phyloP scores from a whole-genome alignment of 2,797 vertebrate species.

The Tolypeutes matacus region DNA sequence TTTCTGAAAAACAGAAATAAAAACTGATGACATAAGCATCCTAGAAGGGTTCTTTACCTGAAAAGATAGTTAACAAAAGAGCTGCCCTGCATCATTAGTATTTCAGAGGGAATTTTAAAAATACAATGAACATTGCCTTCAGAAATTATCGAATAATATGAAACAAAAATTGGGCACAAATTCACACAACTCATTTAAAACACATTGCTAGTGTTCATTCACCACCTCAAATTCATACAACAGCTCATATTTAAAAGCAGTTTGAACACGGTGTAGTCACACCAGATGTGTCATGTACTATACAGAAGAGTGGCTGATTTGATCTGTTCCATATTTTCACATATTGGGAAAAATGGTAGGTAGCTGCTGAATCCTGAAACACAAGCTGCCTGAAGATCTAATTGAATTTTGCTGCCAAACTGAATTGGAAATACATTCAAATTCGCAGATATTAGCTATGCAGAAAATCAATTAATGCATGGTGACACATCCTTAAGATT shows the following conservation, averaged over 20 bases:
- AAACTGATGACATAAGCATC: background rate
- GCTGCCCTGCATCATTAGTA: background rate
- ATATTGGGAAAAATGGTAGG: background rate
- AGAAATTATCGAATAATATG: slow-evolving; percentile 16
- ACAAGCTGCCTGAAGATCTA: slow-evolving; percentile 52
- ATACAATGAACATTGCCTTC: slow-evolving; percentile 46
- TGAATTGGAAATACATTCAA: slow-evolving; percentile 54
- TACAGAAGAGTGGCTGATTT: slow-evolving; percentile 49
- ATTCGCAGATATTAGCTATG: background rate
- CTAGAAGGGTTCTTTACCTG: background rate
- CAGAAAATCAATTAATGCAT: background rate
- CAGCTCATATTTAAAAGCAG: slow-evolving; percentile 63
- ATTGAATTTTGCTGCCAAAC: slow-evolving; percentile 21
- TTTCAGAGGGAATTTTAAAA: background rate
- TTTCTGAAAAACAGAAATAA: slow-evolving; percentile 16
- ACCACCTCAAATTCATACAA: slow-evolving; percentile 63
- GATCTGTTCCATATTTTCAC: slow-evolving; percentile 33
- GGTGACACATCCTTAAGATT: background rate
- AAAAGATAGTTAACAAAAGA: slow-evolving; percentile 11
- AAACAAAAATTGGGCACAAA: slow-evolving; percentile 60
- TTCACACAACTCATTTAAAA: slow-evolving; percentile 62
- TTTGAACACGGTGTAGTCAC: slow-evolving; percentile 58
- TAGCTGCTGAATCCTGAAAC: slow-evolving; percentile 56
- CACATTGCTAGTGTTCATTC: slow-evolving; percentile 58
- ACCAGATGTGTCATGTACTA: slow-evolving; percentile 36